phyloP scores from a whole-genome alignment of 2,113 vertebrate species.

The Podocnemis expansa region DNA sequence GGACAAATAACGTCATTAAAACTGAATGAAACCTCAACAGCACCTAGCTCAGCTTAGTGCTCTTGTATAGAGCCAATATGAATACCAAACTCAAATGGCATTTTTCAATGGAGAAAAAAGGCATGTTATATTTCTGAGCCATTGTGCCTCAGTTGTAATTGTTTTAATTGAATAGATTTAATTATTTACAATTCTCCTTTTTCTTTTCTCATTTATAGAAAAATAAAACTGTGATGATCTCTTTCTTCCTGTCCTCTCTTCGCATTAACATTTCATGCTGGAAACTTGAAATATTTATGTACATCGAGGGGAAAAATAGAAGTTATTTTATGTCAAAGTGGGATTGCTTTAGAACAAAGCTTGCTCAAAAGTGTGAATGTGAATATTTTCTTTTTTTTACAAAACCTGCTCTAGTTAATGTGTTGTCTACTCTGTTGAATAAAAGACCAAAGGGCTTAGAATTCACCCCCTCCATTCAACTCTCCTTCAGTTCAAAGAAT shows the following conservation, averaged over 20 bases:
- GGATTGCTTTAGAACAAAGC: neutral
- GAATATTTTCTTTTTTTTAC: neutral
- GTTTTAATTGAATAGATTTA: neutral
- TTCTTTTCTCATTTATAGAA: neutral
- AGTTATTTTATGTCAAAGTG: conserved; percentile 16
- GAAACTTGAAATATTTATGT: conserved; percentile 43
- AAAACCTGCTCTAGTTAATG: neutral
- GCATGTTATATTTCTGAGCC: rapidly evolving
- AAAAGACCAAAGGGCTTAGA: neutral
- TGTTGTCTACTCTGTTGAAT: neutral
- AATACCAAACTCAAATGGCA: rapidly evolving
- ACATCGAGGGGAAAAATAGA: neutral
- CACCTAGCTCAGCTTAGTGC: neutral
- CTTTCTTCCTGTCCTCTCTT: neutral
- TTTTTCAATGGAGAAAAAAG: neutral
- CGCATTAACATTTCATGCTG: conserved; percentile 22
- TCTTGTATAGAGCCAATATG: neutral
- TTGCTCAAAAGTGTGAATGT: neutral
- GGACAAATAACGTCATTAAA: neutral
- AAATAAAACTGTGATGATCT: neutral
- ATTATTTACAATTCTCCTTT: neutral
- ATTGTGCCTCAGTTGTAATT: neutral
- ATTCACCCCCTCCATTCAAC: neutral
- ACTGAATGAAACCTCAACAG: neutral
- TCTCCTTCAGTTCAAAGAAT: neutral